Evolutionary conservation across 2,888 invertebrate species (phyloP), one percentile per base, ranked within the genome.

Genomic region (Allophyes oxyacanthae): DNA sequence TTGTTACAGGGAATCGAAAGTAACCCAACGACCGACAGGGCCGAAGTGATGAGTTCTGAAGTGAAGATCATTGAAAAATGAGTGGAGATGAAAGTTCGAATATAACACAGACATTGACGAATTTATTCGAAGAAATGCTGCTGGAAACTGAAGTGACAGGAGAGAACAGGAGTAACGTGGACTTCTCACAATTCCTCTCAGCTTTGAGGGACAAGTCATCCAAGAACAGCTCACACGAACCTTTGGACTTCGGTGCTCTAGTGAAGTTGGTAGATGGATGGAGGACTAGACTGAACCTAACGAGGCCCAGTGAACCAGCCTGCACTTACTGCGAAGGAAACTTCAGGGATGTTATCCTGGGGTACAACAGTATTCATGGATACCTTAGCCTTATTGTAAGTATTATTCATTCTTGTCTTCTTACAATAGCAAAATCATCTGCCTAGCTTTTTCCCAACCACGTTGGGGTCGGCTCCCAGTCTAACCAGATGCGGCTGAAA

Each of bases 321-420:
- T 94, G 94, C 54, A 88, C 90, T 63, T 96, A 96, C 83, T 96
- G 96, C 72, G 95, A 94, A 36, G 95, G 95, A 0, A 89, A 88
- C 43, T 90, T 96, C 50, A 92, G 95, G 38, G 95, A 95, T 42
- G 84, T 96, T 52, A 91, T 96, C 13, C 82, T 94, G 1, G 93
- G 94, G 0, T 98, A 98, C 86, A 95, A 95, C 64, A 90, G 95
- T 45, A 95, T 96, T 60, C 98, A 99, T 85, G 98, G 98, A 59
- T 98, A 97, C 85, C 95, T 97, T 64, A 97, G 98, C 48, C 94
- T 98, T 10, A 92, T 97, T 73, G 97, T 98, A 81, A 95, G 95
- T 93, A 78, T 42, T 42, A 14, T 11, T 30, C n/a, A n/a, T n/a
- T n/a, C n/a, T n/a, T n/a, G n/a, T n/a, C n/a, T n/a, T n/a, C n/a